Evolutionary conservation across 2,113 vertebrate species (phyloP), one percentile per base, ranked within the genome.

Genomic region (Anolis carolinensis): DNA sequence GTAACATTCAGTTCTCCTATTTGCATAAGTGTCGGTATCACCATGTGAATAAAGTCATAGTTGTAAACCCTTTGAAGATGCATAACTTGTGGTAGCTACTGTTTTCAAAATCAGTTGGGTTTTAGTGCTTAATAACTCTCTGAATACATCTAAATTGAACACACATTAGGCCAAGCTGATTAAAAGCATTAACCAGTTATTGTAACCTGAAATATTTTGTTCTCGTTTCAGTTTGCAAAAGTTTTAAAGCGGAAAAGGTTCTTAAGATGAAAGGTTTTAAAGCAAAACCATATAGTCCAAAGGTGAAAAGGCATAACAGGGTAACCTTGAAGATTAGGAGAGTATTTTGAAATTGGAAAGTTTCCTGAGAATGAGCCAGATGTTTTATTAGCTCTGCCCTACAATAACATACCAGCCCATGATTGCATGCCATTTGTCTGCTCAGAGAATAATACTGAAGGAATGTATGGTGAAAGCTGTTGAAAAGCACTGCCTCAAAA

Each of bases 251-350:
- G 89, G 91, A 83, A 89, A 93, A 86, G 83, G 14, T 89, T 92
- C 91, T 89, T 92, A 36, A 94, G 94, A 93, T 89, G 88, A 94
- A 94, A 94, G 92, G 90, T 91, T 88, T 93, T 92, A 93, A 88
- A 94, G 93, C 91, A 94, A 94, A 91, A 93, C 27, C 72, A 59
- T 1, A 0, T 87, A 44, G 83, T 0, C 70, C 91, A 91, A 83
- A 94, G 91, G 91, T 93, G 93, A 94, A 93, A 92, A 95, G 93
- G 92, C 79, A 91, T 90, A 79, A 0, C 25, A 0, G 77, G 87
- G 81, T 87, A 89, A 90, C 91, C 86, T 86, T 7, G 39, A 83
- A 76, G 93, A 93, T 87, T 92, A 92, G 92, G 90, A 74, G 0
- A 79, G 89, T 0, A 2, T 89, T 85, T 86, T 81, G 86, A 90